phyloP scores from a whole-genome alignment of 2,888 invertebrate species.

The Napeogenes inachia region DNA sequence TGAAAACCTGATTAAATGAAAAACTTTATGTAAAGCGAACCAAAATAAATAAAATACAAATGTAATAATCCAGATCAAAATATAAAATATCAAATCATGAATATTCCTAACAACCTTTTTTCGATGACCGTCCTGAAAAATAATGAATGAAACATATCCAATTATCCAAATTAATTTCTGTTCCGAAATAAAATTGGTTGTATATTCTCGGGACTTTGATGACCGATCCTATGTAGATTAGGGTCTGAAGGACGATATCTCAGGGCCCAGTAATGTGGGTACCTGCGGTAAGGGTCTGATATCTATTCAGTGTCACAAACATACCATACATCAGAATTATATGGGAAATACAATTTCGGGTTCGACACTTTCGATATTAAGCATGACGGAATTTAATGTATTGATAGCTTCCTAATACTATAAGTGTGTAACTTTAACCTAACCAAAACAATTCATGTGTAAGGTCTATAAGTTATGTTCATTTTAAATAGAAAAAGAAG shows the following conservation, averaged over 20 bases:
- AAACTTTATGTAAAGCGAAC: too few species aligned
- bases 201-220: constrained; percentile 7
- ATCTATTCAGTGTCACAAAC: constrained; percentile 25
- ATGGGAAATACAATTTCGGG: constrained; percentile 6
- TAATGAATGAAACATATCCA: constrained; percentile 6
- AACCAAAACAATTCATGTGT: too few species aligned
- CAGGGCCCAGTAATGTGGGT: constrained; percentile 20
- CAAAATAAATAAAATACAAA: not conserved
- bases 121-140: constrained; percentile 4
- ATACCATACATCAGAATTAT: constrained; percentile 17
- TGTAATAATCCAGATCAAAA: too few species aligned
- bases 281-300: constrained; percentile 26
- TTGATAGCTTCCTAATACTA: not conserved
- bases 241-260: constrained; percentile 22
- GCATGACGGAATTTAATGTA: not conserved
- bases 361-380: constrained; percentile 5
- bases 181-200: constrained; percentile 6
- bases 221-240: constrained; percentile 26
- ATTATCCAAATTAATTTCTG: constrained; percentile 7
- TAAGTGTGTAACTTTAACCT: too few species aligned
- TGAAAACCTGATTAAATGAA: too few species aligned
- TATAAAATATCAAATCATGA: too few species aligned
- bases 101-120: constrained; percentile 5
- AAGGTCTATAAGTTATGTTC: too few species aligned
- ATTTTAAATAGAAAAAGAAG: too few species aligned